Evolutionary conservation across 2,888 invertebrate species (phyloP).

Genomic region (Meliscaeva auricollis): DNA sequence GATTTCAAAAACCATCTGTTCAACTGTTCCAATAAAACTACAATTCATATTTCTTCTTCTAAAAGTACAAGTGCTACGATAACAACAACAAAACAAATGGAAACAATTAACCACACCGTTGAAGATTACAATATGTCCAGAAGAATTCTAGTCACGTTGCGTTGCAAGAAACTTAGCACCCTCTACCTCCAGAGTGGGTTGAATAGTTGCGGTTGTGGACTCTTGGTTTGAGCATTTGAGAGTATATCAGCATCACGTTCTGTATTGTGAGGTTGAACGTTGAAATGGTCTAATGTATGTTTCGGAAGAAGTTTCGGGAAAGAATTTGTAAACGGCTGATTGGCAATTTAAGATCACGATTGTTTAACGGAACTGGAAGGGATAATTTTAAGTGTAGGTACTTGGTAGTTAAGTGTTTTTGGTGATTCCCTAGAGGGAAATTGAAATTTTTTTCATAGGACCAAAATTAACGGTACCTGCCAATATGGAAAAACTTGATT

Average conservation of each 20-base stretch:
- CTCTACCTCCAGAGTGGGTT: not conserved
- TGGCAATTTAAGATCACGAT: no score
- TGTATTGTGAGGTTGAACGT: constrained; percentile 40
- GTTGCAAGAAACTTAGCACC: constrained; percentile 33
- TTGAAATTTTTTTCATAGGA: no score
- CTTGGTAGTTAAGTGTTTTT: no score
- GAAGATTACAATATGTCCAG: constrained; percentile 17
- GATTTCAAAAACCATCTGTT: not conserved
- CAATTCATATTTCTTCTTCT: not conserved
- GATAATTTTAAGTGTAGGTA: no score
- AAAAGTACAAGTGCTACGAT: not conserved
- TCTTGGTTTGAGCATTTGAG: not conserved
- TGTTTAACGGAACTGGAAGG: no score
- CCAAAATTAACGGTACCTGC: no score
- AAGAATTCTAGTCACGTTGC: constrained; percentile 61
- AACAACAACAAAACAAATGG: constrained; percentile 16
- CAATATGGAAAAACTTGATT: no score
- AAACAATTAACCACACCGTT: not conserved
- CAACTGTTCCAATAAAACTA: not conserved
- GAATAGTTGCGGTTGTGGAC: constrained; percentile 31
- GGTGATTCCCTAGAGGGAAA: no score
- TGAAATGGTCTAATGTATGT: no score
- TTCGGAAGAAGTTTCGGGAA: no score
- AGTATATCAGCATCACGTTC: constrained; percentile 6
- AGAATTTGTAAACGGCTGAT: no score